Evolutionary conservation across 2,797 vertebrate species (phyloP).

Genomic region (Alfaro cultratus): DNA sequence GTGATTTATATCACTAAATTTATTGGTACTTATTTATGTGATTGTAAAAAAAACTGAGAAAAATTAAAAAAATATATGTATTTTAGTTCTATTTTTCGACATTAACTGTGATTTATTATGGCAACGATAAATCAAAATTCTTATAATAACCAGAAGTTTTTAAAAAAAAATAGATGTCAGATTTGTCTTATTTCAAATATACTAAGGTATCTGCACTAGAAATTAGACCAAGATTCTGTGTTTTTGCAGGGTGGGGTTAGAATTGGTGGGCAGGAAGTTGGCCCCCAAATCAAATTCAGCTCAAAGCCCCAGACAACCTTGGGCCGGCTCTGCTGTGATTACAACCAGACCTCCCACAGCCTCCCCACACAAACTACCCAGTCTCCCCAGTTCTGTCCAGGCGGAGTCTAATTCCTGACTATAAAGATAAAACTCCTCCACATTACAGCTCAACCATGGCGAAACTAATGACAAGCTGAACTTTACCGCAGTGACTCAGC

Average conservation of each 20-base stretch:
- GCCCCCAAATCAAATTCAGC: neutral
- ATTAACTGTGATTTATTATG: too few relatives aligned
- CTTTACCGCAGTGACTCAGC: conserved; percentile 60
- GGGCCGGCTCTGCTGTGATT: neutral
- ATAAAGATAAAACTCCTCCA: conserved; percentile 47
- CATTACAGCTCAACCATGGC: conserved; percentile 26
- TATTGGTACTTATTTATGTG: too few relatives aligned
- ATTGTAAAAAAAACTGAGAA: too few relatives aligned
- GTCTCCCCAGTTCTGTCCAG: neutral
- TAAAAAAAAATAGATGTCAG: too few relatives aligned
- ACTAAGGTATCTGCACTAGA: too few relatives aligned
- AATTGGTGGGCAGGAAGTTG: neutral
- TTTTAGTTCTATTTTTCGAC: too few relatives aligned
- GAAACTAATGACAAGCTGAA: conserved; percentile 40
- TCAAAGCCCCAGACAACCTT: neutral
- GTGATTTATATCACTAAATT: too few relatives aligned
- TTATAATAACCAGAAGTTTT: too few relatives aligned
- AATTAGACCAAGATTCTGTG: too few relatives aligned
- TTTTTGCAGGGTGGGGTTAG: neutral
- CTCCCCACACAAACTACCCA: conserved; percentile 11
- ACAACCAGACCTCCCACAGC: conserved; percentile 34
- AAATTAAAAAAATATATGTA: too few relatives aligned
- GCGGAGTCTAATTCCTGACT: conserved; percentile 23
- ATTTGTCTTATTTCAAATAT: too few relatives aligned
- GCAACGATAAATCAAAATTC: too few relatives aligned